Evolutionary conservation across 2,113 vertebrate genomes (phyloP), one percentile per base, ranked within the genome.

Genomic region (Isichthys henryi): DNA sequence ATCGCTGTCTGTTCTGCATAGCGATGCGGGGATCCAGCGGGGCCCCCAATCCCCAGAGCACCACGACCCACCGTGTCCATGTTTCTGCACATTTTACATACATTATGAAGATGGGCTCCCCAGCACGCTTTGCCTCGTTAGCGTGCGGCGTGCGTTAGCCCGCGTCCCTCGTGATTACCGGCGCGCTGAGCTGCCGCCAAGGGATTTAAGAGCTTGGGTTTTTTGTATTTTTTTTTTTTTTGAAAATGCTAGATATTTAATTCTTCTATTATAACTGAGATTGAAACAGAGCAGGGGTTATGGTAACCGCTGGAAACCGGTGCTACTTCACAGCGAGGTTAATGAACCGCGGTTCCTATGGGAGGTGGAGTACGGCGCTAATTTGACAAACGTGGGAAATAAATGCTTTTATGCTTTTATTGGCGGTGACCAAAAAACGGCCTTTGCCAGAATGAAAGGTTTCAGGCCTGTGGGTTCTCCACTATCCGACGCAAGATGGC

Each of bases 321-420:
- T 95, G 95, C 95, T 95, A 96, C 96, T 96, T 96, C 95, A 96
- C 94, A 92, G 92, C 94, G 93, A 95, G 96, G 96, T 96, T 96
- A 95, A 96, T 94, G 94, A 96, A 96, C 95, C 96, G 94, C 94
- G 93, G 94, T 94, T 95, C 96, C 96, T 95, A 95, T 95, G 96
- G 95, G 96, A 96, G 96, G 95, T 96, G 95, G 95, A 96, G 96
- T 96, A 96, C 94, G 95, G 95, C 95, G 95, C 95, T 96, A 96
- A 96, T 96, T 96, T 96, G 95, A 96, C 95, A 94, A 96, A 96
- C 95, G 95, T 96, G 96, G 95, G 95, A 96, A 96, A 96, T 96
- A 95, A 96, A 96, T 96, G 96, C 96, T 96, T 96, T 96, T 96
- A 96, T 96, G 96, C 96, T 96, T 96, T 96, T 96, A 96, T 96